Evolutionary conservation across 2,113 vertebrate species (phyloP), one percentile per base, ranked within the genome.

Genomic region (Verasper variegatus): DNA sequence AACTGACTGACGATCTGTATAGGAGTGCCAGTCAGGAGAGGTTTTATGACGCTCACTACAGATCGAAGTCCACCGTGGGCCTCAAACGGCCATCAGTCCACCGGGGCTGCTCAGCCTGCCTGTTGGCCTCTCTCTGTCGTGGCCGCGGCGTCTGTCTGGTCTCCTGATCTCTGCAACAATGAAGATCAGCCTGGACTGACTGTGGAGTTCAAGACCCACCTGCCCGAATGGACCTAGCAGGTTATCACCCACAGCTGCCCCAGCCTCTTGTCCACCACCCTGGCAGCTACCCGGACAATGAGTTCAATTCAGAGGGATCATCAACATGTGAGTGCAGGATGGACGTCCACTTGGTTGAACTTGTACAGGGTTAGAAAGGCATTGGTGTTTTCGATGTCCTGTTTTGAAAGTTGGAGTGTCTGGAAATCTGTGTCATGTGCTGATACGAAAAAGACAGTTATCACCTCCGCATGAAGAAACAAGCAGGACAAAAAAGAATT

Each of bases 21-120:
- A 93, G 94, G 94, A 91, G 92, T 94, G 94, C 91, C 94, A 91
- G 80, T 88, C 88, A 91, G 90, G 87, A 88, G 86, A 88, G 83
- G 76, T 88, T 95, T 94, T 95, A 94, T 93, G 89, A 93, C 89
- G 45, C 83, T 74, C 84, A 56, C 76, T 57, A 61, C 58, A 68
- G 94, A 92, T 74, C 94, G 78, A 95, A 95, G 94, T 95, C 92
- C 92, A 81, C 60, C 15, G 62, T 67, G 69, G 89, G 88, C 89
- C 86, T 92, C 82, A 68, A 82, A 87, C 86, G 79, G 63, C 71
- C 86, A 86, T 90, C 90, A 89, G 90, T 91, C 84, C 90, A 83
- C 66, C 37, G 11, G 78, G 81, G 72, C 80, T 83, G 76, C 75
- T 45, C 52, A 79, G 87, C 75, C 80, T 78, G 81, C 51, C 75